Percentiles rank a stretch among this genome's conserved stretches.
Conservation (phyloP, 2,888 invertebrate species). For the Auanema sp. region DNA sequence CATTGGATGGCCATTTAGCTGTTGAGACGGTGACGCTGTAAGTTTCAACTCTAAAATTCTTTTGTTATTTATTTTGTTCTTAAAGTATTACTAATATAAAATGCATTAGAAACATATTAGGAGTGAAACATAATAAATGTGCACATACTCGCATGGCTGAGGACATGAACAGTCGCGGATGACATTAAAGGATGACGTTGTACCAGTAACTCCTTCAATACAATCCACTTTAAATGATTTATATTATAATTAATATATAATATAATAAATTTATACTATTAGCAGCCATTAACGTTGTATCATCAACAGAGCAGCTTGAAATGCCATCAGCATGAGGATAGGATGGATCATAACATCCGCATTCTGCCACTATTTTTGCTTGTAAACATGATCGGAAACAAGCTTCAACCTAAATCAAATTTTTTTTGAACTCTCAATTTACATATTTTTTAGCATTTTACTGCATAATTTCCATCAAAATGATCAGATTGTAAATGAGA, state of each 20-base stretch:
- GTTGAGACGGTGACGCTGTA: slow-evolving; percentile 61
- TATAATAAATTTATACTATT: too few species aligned
- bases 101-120: background rate
- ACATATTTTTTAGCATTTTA: slow-evolving; percentile 7
- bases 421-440: slow-evolving; percentile 5
- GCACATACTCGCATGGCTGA: slow-evolving; percentile 55
- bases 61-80: too few species aligned
- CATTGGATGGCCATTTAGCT: slow-evolving; percentile 59
- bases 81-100: too few species aligned
- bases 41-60: slow-evolving; percentile 44
- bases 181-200: slow-evolving; percentile 44
- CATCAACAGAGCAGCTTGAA: slow-evolving; percentile 23
- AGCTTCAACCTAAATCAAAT: slow-evolving; percentile 54
- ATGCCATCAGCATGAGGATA: slow-evolving; percentile 38
- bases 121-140: slow-evolving; percentile 7
- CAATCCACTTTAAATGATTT: slow-evolving; percentile 43
- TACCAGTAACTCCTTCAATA: slow-evolving; percentile 38
- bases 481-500: slow-evolving; percentile 32
- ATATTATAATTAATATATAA: slow-evolving; percentile 10
- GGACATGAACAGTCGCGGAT: slow-evolving; percentile 57
- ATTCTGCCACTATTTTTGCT: slow-evolving; percentile 52
- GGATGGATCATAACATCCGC: slow-evolving; percentile 63
- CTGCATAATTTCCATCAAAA: slow-evolving; percentile 41
- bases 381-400: slow-evolving; percentile 66
- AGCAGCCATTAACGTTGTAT: too few species aligned